These are phyloP conservation scores for Rhadinocentrus ornatus DNA, from an alignment of 2,797 vertebrate genomes.

Conservation along the genomic window DNA sequence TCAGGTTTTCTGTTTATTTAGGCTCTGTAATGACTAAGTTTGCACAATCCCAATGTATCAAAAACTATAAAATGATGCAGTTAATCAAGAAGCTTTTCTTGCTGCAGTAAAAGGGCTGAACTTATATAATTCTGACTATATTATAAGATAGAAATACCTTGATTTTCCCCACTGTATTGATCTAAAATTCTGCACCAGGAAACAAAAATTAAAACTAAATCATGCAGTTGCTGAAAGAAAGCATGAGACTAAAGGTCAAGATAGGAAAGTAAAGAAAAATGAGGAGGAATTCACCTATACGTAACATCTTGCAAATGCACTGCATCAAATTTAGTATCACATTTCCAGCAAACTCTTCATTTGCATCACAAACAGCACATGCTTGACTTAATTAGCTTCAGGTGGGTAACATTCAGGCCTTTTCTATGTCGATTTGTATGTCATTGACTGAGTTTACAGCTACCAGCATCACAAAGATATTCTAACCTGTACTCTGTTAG, in stretches of 20 bases:
- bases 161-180: slow-evolving; percentile 14
- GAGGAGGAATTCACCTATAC: slow-evolving; percentile 26
- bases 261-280: slow-evolving; percentile 7
- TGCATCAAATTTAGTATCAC: slow-evolving; percentile 4
- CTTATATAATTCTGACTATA: neutral
- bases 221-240: slow-evolving; percentile 6
- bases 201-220: neutral
- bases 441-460: slow-evolving; percentile 36
- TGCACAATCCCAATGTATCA: neutral
- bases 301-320: slow-evolving; percentile 36
- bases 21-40: neutral
- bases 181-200: slow-evolving; percentile 30
- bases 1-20: neutral
- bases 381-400: slow-evolving; percentile 17
- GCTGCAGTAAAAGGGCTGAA: slow-evolving; percentile 19
- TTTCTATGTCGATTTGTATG: slow-evolving; percentile 51
- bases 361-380: slow-evolving; percentile 26
- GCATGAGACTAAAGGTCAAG: slow-evolving; percentile 5
- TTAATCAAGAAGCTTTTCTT: slow-evolving; percentile 15
- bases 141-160: slow-evolving; percentile 14
- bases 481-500: slow-evolving; percentile 39
- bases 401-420: slow-evolving; percentile 72
- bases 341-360: slow-evolving; percentile 32
- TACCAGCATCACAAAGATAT: slow-evolving; percentile 26
- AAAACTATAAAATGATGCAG: neutral